A percentile compares a stretch with the other conserved stretches of the same genome.
phyloP scores from a whole-genome alignment of 2,888 invertebrate species.

The Sepiola atlantica region DNA sequence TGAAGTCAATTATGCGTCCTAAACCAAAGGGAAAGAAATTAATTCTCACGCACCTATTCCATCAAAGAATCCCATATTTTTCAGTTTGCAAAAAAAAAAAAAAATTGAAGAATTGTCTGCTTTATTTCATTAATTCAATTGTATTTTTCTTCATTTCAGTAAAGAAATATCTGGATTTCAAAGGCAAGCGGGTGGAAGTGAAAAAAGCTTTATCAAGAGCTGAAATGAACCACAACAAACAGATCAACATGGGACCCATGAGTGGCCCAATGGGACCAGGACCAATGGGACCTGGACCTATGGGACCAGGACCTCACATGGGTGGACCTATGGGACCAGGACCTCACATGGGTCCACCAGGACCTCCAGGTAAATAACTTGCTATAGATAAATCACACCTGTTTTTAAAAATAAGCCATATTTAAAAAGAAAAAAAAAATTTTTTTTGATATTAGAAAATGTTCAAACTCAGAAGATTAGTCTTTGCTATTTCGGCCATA shows the following conservation, averaged over 20 bases:
- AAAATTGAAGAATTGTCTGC: background rate
- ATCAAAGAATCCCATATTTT: too few relatives aligned
- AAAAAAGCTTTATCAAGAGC: constrained; percentile 88
- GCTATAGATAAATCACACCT: too few relatives aligned
- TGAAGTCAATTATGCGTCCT: background rate
- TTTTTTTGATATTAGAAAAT: too few relatives aligned
- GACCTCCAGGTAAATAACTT: background rate
- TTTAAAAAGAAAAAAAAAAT: too few relatives aligned
- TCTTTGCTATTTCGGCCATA: too few relatives aligned
- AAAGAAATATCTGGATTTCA: constrained; percentile 86
- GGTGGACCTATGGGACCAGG: constrained; percentile 24
- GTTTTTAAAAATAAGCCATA: too few relatives aligned
- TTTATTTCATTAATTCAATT: background rate
- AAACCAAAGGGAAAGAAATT: too few relatives aligned
- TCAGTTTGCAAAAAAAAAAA: too few relatives aligned
- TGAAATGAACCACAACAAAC: constrained; percentile 45
- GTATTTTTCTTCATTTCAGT: constrained; percentile 78
- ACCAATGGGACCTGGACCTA: background rate
- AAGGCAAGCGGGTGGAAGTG: constrained; percentile 89
- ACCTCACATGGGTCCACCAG: constrained; percentile 44
- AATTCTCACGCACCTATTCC: too few relatives aligned
- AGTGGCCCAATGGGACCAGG: constrained; percentile 40
- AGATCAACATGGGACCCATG: constrained; percentile 34
- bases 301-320: background rate
- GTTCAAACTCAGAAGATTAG: too few relatives aligned